Evolutionary conservation across 2,888 invertebrate genomes (phyloP).

Genomic region (Amblyjoppa proteus): DNA sequence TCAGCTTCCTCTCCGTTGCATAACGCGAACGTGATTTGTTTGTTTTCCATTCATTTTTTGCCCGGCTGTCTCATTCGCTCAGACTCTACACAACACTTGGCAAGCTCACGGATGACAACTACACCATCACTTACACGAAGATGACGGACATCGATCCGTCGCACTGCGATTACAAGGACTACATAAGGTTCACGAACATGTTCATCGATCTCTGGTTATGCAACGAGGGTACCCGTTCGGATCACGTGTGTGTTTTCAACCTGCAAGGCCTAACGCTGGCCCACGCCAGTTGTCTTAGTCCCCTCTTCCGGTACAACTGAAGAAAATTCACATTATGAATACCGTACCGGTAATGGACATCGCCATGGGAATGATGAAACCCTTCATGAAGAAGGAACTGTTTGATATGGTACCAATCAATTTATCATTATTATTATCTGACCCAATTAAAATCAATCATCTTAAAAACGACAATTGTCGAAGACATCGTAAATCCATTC

Average conservation of each 20-base stretch:
- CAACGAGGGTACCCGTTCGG: slow-evolving; percentile 87
- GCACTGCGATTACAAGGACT: slow-evolving; percentile 86
- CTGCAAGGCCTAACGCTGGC: slow-evolving; percentile 87
- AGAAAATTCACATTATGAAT: slow-evolving; percentile 90
- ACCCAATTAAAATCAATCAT: background rate
- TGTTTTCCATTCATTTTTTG: background rate
- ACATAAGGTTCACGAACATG: slow-evolving; percentile 87
- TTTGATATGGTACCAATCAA: slow-evolving; percentile 80
- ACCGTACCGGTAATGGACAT: slow-evolving; percentile 90
- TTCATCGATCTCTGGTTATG: slow-evolving; percentile 87
- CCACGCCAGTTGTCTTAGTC: slow-evolving; percentile 88
- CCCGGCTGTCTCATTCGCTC: slow-evolving; percentile 23
- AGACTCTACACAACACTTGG: slow-evolving; percentile 85
- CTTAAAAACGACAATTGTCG: background rate
- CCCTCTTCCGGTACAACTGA: slow-evolving; percentile 89
- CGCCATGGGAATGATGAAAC: slow-evolving; percentile 89
- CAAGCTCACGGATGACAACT: slow-evolving; percentile 86
- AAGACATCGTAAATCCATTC: background rate
- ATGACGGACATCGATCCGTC: slow-evolving; percentile 87
- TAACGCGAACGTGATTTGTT: background rate
- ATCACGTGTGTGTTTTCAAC: slow-evolving; percentile 89
- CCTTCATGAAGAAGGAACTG: slow-evolving; percentile 91
- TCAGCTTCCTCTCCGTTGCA: background rate
- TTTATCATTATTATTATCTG: background rate
- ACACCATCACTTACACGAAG: slow-evolving; percentile 86